A percentile compares a stretch with the other conserved stretches of the same genome.
Evolutionary conservation across 2,888 invertebrate species (phyloP).

Genomic region (Drosophila aldrichi): DNA sequence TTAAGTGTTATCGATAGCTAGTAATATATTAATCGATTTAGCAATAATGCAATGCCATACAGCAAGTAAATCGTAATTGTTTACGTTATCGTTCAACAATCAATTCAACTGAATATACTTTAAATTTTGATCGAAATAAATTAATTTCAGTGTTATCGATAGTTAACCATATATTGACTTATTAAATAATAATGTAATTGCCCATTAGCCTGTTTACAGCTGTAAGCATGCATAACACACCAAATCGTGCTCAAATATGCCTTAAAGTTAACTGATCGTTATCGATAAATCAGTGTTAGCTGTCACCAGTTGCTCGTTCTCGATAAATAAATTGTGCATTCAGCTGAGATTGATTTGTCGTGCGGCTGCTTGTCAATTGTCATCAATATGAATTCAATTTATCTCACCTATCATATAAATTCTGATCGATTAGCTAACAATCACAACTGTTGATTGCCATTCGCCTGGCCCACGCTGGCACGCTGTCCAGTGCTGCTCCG

Average conservation of each 20-base stretch:
- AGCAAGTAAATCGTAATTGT: too few species aligned
- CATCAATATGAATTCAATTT: conserved; percentile 19
- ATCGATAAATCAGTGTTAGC: background rate
- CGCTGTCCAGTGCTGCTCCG: conserved; percentile 4
- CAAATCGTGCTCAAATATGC: too few species aligned
- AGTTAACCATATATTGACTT: background rate
- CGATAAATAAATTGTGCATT: background rate
- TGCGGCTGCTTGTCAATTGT: background rate
- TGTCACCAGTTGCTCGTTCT: background rate
- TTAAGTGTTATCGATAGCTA: too few species aligned
- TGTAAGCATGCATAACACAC: background rate
- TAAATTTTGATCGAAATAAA: background rate
- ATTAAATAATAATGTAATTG: too few species aligned
- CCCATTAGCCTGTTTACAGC: too few species aligned
- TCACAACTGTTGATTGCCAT: conserved; percentile 35
- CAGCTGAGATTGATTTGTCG: too few species aligned
- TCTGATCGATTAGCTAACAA: conserved; percentile 27
- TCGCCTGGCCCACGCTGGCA: background rate
- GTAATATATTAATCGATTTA: too few species aligned
- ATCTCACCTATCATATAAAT: conserved; percentile 11
- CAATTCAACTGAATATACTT: too few species aligned
- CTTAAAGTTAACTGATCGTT: background rate
- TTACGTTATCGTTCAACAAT: too few species aligned
- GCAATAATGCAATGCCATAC: too few species aligned
- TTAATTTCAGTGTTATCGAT: background rate